Conservation (phyloP, 2,797 vertebrate genomes). For the Brachyrhaphis roseni region DNA sequence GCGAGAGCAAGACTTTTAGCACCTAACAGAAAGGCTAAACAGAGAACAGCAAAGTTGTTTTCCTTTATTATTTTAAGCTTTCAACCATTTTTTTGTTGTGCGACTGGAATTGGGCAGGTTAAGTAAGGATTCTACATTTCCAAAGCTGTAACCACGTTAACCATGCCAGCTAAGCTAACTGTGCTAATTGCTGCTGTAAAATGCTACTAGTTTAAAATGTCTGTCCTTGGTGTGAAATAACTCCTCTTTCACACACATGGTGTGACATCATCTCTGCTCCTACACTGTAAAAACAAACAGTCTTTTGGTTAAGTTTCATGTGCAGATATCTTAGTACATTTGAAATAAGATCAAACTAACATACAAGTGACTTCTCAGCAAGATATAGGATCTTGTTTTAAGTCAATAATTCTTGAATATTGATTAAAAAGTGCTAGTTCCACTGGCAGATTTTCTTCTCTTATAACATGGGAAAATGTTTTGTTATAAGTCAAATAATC, state of each 20-base stretch:
- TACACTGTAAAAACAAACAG: no score
- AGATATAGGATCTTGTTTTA: no score
- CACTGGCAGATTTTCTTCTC: no score
- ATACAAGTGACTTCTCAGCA: no score
- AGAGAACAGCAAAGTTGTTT: background rate
- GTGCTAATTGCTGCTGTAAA: background rate
- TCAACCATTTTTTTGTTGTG: background rate
- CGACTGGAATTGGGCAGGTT: background rate
- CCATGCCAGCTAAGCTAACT: background rate
- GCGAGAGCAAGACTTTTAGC: background rate
- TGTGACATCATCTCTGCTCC: background rate
- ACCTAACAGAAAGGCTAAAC: background rate
- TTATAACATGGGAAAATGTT: no score
- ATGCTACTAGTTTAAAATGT: background rate
- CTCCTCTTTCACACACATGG: background rate
- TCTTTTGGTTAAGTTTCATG: no score
- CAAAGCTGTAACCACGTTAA: background rate
- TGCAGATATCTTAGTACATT: no score
- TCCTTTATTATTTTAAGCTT: background rate
- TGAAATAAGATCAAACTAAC: no score
- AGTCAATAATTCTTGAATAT: no score
- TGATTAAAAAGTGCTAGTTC: no score
- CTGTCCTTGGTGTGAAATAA: background rate
- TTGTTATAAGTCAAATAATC: no score
- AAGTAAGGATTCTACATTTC: background rate